A percentile compares a stretch with the other conserved stretches of the same genome.
Conservation (phyloP, 2,113 vertebrate species). For the Tamias sibiricus region DNA sequence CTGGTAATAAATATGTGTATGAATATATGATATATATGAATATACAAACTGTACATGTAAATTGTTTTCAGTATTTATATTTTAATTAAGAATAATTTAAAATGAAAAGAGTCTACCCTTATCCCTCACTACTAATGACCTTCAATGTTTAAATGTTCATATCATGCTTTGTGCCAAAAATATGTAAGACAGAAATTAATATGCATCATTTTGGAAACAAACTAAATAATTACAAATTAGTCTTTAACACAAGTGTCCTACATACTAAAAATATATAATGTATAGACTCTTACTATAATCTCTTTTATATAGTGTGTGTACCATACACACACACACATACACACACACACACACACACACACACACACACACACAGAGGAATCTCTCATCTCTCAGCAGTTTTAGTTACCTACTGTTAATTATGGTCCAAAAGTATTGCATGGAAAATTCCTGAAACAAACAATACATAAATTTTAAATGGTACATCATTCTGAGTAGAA, state of each 20-base stretch:
- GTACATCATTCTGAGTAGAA: neutral
- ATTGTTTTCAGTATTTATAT: neutral
- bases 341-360: too few species aligned
- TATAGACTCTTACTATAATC: too few species aligned
- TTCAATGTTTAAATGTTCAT: constrained; percentile 71
- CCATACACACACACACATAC: too few species aligned
- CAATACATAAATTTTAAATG: neutral
- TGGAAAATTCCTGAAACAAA: neutral
- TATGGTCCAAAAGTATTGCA: neutral
- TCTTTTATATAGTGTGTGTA: too few species aligned
- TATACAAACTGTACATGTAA: neutral
- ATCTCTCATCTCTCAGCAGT: too few species aligned
- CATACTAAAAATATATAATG: neutral
- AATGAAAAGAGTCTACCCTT: neutral
- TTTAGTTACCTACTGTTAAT: neutral
- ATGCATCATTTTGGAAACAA: constrained; percentile 73
- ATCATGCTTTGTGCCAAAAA: constrained; percentile 63
- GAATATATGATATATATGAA: neutral
- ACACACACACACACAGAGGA: neutral
- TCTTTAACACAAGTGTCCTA: constrained; percentile 68
- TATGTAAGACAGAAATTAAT: constrained; percentile 71
- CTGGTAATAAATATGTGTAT: neutral
- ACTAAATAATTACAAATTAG: constrained; percentile 73
- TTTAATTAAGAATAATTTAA: neutral
- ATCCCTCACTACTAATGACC: constrained; percentile 34